These are phyloP conservation scores for Cirrhinus mrigala DNA, from an alignment of 2,797 vertebrate genomes.

Conservation along the genomic window DNA sequence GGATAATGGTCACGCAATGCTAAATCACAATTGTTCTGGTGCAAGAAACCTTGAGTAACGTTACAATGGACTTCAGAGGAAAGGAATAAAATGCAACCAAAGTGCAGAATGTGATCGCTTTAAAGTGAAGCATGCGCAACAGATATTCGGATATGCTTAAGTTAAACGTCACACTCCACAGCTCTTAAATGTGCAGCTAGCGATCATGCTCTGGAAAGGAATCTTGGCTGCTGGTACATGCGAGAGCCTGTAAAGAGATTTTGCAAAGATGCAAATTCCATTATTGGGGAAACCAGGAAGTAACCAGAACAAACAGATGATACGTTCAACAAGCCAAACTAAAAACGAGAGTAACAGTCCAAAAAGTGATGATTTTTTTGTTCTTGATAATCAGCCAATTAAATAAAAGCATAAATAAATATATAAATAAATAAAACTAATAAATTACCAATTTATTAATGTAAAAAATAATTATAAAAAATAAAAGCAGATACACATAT, in stretches of 20 bases:
- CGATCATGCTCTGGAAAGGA: background rate
- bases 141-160: background rate
- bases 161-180: conserved; percentile 12
- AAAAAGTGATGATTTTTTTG: background rate
- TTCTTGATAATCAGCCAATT: background rate
- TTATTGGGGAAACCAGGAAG: background rate
- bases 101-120: background rate
- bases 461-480: too few relatives aligned
- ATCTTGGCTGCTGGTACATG: conserved; percentile 8
- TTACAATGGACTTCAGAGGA: background rate
- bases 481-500: too few relatives aligned
- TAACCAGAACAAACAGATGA: conserved; percentile 10
- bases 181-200: conserved; percentile 7
- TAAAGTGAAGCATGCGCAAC: background rate
- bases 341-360: background rate
- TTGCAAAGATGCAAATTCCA: background rate
- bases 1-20: background rate
- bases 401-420: background rate
- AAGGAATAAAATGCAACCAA: background rate
- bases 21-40: background rate
- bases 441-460: background rate
- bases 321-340: background rate
- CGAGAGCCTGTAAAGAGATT: conserved; percentile 5
- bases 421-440: background rate
- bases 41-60: background rate